phyloP scores from a whole-genome alignment of 1,140 invertebrate species.

The Brachionus manjavacas region DNA sequence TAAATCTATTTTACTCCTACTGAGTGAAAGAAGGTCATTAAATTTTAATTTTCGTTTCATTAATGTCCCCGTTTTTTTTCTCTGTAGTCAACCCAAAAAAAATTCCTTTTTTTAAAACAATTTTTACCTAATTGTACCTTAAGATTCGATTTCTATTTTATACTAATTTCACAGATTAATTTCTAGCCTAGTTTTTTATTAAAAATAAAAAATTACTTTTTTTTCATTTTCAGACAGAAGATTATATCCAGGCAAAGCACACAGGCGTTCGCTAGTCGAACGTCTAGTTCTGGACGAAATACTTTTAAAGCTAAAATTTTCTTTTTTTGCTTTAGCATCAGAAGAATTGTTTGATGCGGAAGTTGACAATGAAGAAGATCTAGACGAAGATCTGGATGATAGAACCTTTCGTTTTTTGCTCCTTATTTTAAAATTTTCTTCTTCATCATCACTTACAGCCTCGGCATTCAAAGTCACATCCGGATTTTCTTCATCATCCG shows the following conservation, averaged over 20 bases:
- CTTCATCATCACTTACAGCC: background rate
- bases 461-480: background rate
- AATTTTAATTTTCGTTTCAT: no score
- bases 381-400: background rate
- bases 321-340: background rate
- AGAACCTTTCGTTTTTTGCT: background rate
- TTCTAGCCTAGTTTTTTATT: background rate
- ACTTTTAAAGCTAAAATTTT: conserved; percentile 8
- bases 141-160: background rate
- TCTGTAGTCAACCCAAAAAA: no score
- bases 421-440: background rate
- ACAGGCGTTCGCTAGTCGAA: background rate
- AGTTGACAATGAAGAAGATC: background rate
- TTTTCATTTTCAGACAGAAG: conserved; percentile 53
- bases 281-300: background rate
- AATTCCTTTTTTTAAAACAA: background rate
- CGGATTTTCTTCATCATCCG: background rate
- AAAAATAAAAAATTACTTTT: conserved; percentile 47
- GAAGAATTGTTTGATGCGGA: background rate
- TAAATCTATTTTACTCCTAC: no score
- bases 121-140: no score
- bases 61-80: no score
- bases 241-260: conserved; percentile 50
- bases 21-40: no score
- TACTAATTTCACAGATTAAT: background rate